Conservation (phyloP, 2,113 vertebrate genomes). For the Shinisaurus crocodilurus region DNA sequence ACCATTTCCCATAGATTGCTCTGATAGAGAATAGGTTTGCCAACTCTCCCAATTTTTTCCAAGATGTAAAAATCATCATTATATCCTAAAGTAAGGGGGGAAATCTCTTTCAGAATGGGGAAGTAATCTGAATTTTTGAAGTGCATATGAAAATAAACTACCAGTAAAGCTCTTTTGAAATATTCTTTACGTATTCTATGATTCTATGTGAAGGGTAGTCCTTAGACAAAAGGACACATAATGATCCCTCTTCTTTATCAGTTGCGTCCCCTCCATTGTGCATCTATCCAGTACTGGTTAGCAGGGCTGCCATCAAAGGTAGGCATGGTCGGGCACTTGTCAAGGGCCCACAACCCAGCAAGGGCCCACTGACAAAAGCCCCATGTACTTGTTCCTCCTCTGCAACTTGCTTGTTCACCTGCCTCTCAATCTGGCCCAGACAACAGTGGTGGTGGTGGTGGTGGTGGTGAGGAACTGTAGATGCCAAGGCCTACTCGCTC, state of each 20-base stretch:
- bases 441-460: too few relatives aligned
- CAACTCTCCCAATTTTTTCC: background rate
- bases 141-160: background rate
- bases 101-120: background rate
- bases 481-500: too few relatives aligned
- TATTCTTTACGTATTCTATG: too few relatives aligned
- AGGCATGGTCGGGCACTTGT: too few relatives aligned
- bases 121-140: background rate
- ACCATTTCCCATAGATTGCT: background rate
- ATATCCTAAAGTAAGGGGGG: background rate
- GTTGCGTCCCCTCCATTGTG: background rate
- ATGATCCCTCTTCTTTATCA: background rate
- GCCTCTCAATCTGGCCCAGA: too few relatives aligned
- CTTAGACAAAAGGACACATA: background rate
- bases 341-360: too few relatives aligned
- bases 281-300: background rate
- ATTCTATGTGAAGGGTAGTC: too few relatives aligned
- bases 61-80: background rate
- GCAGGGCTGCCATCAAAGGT: too few relatives aligned
- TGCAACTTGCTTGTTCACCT: too few relatives aligned
- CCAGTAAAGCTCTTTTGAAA: background rate
- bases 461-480: too few relatives aligned
- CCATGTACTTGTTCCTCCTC: too few relatives aligned
- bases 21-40: background rate
- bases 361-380: too few relatives aligned